These are phyloP conservation scores for Monoplex corrugatus DNA, from an alignment of 2,888 invertebrate genomes.

Conservation along the genomic window DNA sequence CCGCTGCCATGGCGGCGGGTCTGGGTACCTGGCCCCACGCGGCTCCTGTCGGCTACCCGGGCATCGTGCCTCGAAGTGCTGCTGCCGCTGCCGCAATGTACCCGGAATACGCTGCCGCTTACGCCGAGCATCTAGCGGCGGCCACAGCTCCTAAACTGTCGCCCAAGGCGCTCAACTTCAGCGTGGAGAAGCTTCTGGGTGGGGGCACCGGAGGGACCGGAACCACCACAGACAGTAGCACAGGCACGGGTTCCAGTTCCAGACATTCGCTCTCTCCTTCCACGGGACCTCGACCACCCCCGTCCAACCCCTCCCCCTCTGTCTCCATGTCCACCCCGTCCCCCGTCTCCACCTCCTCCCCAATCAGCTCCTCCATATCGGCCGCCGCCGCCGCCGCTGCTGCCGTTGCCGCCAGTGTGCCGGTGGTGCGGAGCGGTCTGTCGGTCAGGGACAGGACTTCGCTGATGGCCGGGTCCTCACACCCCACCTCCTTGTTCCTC, in stretches of 20 bases:
- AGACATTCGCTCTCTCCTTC: slow-evolving; percentile 17
- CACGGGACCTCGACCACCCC: neutral
- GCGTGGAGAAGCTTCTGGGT: slow-evolving; percentile 81
- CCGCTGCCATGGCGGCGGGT: slow-evolving; percentile 40
- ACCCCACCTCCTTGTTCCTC: slow-evolving; percentile 29
- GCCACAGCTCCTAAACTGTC: slow-evolving; percentile 48
- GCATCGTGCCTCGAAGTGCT: slow-evolving; percentile 38
- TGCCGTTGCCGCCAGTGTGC: neutral
- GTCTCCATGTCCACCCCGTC: neutral
- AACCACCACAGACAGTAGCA: neutral
- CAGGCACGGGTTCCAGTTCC: neutral
- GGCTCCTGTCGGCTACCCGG: slow-evolving; percentile 35
- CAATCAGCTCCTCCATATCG: neutral
- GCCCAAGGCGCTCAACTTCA: slow-evolving; percentile 46
- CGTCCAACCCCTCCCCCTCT: slow-evolving; percentile 13
- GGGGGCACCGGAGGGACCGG: slow-evolving; percentile 83
- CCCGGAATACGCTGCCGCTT: slow-evolving; percentile 47
- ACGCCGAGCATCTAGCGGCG: slow-evolving; percentile 83
- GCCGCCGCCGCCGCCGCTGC: slow-evolving; percentile 33
- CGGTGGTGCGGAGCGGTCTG: neutral
- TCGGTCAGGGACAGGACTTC: slow-evolving; percentile 33
- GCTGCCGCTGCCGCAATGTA: slow-evolving; percentile 47
- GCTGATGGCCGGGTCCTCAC: neutral
- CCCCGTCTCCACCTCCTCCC: neutral
- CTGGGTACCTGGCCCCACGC: slow-evolving; percentile 42